Evolutionary conservation across 2,888 invertebrate genomes (phyloP).

Genomic region (Aspidiotus destructor): DNA sequence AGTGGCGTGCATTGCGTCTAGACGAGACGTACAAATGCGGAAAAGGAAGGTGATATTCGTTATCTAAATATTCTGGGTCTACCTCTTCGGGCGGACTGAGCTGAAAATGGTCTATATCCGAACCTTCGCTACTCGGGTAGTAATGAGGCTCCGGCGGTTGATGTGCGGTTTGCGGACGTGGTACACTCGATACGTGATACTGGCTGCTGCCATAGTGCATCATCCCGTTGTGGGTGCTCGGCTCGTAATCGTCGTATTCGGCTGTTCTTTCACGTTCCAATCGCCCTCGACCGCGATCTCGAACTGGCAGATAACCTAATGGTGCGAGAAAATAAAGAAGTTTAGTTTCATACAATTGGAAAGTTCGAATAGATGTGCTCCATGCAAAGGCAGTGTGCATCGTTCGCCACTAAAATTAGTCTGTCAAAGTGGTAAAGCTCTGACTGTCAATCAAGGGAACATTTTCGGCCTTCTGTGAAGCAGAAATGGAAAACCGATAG

Average conservation of each 20-base stretch:
- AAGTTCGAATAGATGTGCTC: no score
- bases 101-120: slow-evolving; percentile 34
- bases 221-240: slow-evolving; percentile 34
- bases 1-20: slow-evolving; percentile 13
- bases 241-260: slow-evolving; percentile 36
- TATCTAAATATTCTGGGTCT: slow-evolving; percentile 38
- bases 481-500: no score
- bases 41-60: slow-evolving; percentile 25
- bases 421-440: neutral
- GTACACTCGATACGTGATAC: slow-evolving; percentile 21
- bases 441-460: no score
- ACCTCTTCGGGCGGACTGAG: slow-evolving; percentile 42
- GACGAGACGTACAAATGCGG: slow-evolving; percentile 28
- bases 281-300: slow-evolving; percentile 34
- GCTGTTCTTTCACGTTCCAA: slow-evolving; percentile 34
- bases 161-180: neutral
- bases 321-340: neutral
- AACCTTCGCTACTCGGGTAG: slow-evolving; percentile 29
- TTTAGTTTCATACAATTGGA: no score
- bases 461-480: no score
- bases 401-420: no score
- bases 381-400: no score
- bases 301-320: slow-evolving; percentile 18
- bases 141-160: slow-evolving; percentile 16
- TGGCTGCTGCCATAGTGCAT: slow-evolving; percentile 23